Base-by-base conservation (phyloP, 2,113 vertebrate species). In the Ammodramus savannarum region DNA sequence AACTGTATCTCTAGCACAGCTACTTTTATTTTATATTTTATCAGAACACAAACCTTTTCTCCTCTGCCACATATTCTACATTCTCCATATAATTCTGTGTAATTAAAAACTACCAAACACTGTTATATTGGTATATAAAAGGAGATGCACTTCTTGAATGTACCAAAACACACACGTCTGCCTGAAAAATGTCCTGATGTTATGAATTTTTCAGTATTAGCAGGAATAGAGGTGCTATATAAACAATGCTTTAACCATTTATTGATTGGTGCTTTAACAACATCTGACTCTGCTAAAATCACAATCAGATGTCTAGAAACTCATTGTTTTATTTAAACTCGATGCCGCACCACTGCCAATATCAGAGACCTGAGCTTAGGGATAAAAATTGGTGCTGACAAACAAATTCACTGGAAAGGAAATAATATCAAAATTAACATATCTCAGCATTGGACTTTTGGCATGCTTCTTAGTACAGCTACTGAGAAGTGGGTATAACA, bases 181-280 rank as follows among this genome's bases (percentile, higher is more conserved):
- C 46, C 75, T 93, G 88, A 66, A 95, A 93, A 96, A 90, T 27
- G 23, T 83, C 83, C 66, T 39, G 38, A 38, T 63, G 31, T 39
- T 86, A 95, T 72, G 61, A 95, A 87, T 95, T 95, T 90, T 96
- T 90, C 91, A 95, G 77, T 63, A 85, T 90, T 90, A 92, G 79
- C 52, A 92, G 61, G 26, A 93, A 86, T 63, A 85, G 80, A 90
- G 57, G 86, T 89, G 36, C 80, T 92, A 67, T 52, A 87, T 86
- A 94, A 95, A 93, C 73, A 93, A 67, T 59, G 39, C 17, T 90
- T 89, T 95, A 96, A 89, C 84, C 36, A 52, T 89, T 90, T 95
- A 95, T 94, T 86, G 67, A 97, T 93, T 69, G 41, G 79, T 63
- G 38, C 63, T 92, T 93, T 66, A 86, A 74, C 49, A 69, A 73